phyloP scores from a whole-genome alignment of 2,113 vertebrate genomes.

The Dipodomys ordii region DNA sequence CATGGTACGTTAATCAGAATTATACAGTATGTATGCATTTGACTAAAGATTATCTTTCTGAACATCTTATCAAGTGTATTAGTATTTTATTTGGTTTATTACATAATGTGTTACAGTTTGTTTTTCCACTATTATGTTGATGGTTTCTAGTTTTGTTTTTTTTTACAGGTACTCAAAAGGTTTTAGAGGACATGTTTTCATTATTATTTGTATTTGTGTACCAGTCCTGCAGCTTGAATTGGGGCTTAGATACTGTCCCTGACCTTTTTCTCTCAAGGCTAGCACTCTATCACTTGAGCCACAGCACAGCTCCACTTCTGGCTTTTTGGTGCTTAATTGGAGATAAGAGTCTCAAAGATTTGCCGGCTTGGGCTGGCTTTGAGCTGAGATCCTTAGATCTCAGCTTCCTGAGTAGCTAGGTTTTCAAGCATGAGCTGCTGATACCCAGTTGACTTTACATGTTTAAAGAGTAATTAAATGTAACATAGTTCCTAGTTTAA shows the following conservation, averaged over 20 bases:
- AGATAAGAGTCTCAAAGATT: no score
- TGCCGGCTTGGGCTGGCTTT: no score
- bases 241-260: no score
- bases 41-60: background rate
- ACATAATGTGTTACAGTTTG: background rate
- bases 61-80: background rate
- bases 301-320: no score
- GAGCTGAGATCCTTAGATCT: no score
- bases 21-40: background rate
- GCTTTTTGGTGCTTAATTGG: no score
- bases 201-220: background rate
- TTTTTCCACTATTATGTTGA: background rate
- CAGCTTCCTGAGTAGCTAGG: no score
- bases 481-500: background rate
- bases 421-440: no score
- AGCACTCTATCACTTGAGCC: no score
- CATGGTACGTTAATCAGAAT: background rate
- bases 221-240: no score
- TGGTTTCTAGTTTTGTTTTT: background rate
- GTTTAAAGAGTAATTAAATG: background rate
- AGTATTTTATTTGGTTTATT: background rate
- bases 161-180: background rate
- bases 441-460: background rate
- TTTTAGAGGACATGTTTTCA: conserved; percentile 10
- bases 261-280: no score